Percentiles rank a stretch among this genome's conserved stretches.
Conservation (phyloP, 2,888 invertebrate genomes). For the Pachliopta kotzebuea region DNA sequence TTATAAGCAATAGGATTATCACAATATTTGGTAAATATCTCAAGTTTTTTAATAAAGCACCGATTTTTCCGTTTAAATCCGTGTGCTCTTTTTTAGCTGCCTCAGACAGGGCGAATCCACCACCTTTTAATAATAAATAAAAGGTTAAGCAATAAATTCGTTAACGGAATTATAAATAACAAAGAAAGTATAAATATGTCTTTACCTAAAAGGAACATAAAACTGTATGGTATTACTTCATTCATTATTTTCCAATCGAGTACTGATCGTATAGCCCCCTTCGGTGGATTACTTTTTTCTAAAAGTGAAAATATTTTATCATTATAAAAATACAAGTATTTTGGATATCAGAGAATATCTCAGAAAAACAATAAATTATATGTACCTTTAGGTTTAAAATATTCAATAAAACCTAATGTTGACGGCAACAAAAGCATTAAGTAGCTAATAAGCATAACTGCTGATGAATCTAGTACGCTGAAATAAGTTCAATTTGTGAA, state of each 20-base stretch:
- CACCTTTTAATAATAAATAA: slow-evolving; percentile 44
- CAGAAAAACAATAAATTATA: not conserved
- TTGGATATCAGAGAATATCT: no score
- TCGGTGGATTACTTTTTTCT: slow-evolving; percentile 48
- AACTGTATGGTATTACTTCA: slow-evolving; percentile 52
- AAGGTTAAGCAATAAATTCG: not conserved
- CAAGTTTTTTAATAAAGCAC: slow-evolving; percentile 40
- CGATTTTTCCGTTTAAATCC: slow-evolving; percentile 52
- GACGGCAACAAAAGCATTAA: slow-evolving; percentile 55
- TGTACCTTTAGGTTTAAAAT: slow-evolving; percentile 49
- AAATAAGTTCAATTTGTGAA: slow-evolving; percentile 33
- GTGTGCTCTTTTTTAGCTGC: slow-evolving; percentile 52
- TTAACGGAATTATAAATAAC: slow-evolving; percentile 24
- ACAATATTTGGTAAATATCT: slow-evolving; percentile 40
- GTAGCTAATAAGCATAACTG: slow-evolving; percentile 48
- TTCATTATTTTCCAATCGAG: slow-evolving; percentile 49
- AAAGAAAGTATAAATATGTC: not conserved
- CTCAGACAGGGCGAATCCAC: slow-evolving; percentile 55
- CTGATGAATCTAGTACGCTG: slow-evolving; percentile 57
- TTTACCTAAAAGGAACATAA: slow-evolving; percentile 62
- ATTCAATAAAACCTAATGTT: slow-evolving; percentile 44
- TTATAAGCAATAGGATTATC: slow-evolving; percentile 46
- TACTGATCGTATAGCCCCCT: slow-evolving; percentile 41
- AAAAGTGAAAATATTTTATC: slow-evolving; percentile 31
- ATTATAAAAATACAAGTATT: not conserved